Conservation (phyloP, 2,113 vertebrate genomes). For the Martes martes region DNA sequence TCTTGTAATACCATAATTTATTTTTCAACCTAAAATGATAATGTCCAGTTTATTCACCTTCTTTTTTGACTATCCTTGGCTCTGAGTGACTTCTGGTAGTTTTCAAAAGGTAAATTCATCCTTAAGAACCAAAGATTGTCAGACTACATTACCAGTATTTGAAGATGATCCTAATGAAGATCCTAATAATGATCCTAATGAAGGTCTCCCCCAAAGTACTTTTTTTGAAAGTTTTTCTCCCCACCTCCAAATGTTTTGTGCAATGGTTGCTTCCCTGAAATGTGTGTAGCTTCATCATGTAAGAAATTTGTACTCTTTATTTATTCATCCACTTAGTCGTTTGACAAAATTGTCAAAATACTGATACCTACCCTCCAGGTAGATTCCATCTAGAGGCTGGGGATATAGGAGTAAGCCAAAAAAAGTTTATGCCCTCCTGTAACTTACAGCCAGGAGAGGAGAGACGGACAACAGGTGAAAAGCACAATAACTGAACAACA, state of each 20-base stretch:
- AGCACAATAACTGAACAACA: not conserved
- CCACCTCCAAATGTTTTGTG: not conserved
- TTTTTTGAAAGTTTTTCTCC: not conserved
- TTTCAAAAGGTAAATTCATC: conserved; percentile 1
- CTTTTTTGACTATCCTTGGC: not conserved
- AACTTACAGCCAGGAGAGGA: not conserved
- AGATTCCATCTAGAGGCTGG: not conserved
- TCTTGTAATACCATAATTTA: not conserved
- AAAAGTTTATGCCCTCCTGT: not conserved
- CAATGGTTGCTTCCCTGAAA: not conserved
- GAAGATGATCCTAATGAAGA: not conserved
- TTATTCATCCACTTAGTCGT: not conserved
- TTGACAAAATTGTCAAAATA: not conserved
- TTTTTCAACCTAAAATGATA: conserved; percentile 13
- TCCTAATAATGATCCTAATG: no score
- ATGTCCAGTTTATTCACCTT: not conserved
- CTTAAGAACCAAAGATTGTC: not conserved
- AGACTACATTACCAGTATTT: not conserved
- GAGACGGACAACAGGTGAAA: not conserved
- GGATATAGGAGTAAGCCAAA: not conserved
- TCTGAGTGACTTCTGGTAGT: not conserved
- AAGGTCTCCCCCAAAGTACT: not conserved
- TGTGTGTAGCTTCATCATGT: not conserved
- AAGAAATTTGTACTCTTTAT: not conserved
- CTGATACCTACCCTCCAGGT: not conserved